phyloP scores from a whole-genome alignment of 2,113 vertebrate species.

The Calonectris borealis region DNA sequence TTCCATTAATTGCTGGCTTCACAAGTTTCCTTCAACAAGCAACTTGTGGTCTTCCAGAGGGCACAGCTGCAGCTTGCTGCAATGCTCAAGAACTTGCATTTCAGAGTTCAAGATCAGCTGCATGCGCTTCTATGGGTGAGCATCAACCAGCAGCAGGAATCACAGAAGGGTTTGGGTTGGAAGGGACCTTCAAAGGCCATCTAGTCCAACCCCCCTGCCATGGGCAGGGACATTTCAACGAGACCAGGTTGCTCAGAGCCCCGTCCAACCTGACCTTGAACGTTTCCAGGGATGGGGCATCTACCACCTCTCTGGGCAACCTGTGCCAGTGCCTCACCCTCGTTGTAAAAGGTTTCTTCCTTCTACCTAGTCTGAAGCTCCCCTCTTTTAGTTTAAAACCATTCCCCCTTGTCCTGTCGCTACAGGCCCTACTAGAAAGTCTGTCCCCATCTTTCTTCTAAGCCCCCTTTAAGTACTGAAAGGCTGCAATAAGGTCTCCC shows the following conservation, averaged over 20 bases:
- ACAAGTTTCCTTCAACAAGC: background rate
- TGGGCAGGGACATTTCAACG: fast-evolving
- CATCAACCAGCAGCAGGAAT: background rate
- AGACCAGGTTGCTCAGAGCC: fast-evolving
- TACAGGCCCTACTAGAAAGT: no score
- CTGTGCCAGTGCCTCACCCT: background rate
- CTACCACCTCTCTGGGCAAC: background rate
- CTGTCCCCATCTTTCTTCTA: background rate
- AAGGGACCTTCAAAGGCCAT: fast-evolving
- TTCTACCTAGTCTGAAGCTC: fast-evolving
- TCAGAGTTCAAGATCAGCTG: background rate
- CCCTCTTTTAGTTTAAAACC: background rate
- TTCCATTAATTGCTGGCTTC: background rate
- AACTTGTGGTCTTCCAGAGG: background rate
- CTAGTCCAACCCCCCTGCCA: fast-evolving
- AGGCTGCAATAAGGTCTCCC: fast-evolving
- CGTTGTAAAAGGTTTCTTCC: fast-evolving
- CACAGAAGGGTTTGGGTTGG: fast-evolving
- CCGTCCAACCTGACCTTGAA: background rate
- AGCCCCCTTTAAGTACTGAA: fast-evolving
- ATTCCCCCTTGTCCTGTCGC: background rate
- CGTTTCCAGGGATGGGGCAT: background rate
- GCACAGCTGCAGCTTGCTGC: no score
- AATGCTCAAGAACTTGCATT: fast-evolving
- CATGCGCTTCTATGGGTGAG: fast-evolving